Evolutionary conservation across 2,888 invertebrate genomes (phyloP).

Genomic region (Didymodactylos carnosus): DNA sequence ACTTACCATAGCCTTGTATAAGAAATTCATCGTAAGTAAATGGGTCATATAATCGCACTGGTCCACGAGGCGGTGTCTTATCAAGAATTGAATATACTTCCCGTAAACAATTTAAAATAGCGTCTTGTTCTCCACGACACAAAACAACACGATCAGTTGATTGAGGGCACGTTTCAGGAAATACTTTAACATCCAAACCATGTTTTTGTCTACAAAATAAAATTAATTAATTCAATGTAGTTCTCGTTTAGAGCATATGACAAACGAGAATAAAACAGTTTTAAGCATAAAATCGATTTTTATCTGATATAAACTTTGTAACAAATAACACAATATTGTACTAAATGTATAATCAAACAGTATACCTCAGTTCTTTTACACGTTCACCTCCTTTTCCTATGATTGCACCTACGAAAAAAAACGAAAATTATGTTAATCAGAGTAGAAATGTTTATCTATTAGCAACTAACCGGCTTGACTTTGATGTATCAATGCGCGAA

Average conservation of each 20-base stretch:
- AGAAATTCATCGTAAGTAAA: background rate
- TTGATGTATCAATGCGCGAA: constrained; percentile 85
- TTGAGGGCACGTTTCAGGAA: constrained; percentile 64
- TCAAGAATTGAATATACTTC: background rate
- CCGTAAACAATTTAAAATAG: constrained; percentile 32
- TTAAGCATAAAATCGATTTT: no score
- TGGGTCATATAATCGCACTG: constrained; percentile 21
- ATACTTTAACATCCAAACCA: constrained; percentile 52
- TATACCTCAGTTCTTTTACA: constrained; percentile 63
- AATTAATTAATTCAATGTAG: no score
- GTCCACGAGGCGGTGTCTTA: constrained; percentile 36
- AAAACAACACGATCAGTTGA: constrained; percentile 90
- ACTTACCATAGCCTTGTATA: background rate
- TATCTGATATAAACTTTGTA: no score
- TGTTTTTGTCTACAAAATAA: no score
- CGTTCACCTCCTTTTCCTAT: constrained; percentile 89
- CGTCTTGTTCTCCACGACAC: constrained; percentile 55
- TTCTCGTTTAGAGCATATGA: no score
- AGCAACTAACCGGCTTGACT: constrained; percentile 81
- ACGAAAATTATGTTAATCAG: no score
- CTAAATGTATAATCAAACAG: no score
- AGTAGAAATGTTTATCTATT: no score
- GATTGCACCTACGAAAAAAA: constrained; percentile 37
- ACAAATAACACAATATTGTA: no score
- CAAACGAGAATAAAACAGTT: no score